Base-by-base conservation (phyloP, 2,113 vertebrate genomes). In the Strigops habroptila region DNA sequence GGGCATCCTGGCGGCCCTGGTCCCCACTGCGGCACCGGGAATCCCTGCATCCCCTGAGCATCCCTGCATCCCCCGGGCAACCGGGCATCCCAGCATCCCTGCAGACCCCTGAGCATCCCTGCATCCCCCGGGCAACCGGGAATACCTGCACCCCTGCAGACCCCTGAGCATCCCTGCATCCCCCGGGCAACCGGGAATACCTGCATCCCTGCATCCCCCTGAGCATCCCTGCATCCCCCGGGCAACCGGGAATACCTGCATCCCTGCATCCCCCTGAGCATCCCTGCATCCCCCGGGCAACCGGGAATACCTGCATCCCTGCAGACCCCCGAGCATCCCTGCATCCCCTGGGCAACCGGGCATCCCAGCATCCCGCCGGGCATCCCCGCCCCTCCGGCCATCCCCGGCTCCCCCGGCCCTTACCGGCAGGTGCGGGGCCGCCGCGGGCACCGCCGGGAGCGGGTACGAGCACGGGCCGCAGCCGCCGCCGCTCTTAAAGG, bases 401-500 rank as follows among this genome's bases (percentile, higher is more conserved):
- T 15, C n/a, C 37, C 52, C 43, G 43, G 63, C 33, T 51, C 7
- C 30, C 62, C 69, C 35, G 62, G 82, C 64, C 86, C 86, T 92
- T 94, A 92, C 95, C 92, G 90, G 90, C 74, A 77, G 88, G 62
- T 55, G 75, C 49, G 71, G 81, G 71, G 65, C 65, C 18, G 65
- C 52, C 53, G 75, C 88, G 41, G 91, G 83, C 91, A 80, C 78
- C 39, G 55, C 86, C 37, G 37, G 94, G 62, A 59, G 62, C 68
- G 53, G 37, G 44, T 8, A 0, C 60, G 37, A 33, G 25, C 51
- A 0, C 60, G 52, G 48, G 35, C 62, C 41, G 18, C 77, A 2
- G 43, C 41, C 27, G 48, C 71, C n/a, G 53, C 90, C 18, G 49
- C 55, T 90, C 78, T 95, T 87, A 93, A 93, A 93, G 87, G 74